phyloP scores from a whole-genome alignment of 2,113 vertebrate genomes.

The Strigops habroptila region DNA sequence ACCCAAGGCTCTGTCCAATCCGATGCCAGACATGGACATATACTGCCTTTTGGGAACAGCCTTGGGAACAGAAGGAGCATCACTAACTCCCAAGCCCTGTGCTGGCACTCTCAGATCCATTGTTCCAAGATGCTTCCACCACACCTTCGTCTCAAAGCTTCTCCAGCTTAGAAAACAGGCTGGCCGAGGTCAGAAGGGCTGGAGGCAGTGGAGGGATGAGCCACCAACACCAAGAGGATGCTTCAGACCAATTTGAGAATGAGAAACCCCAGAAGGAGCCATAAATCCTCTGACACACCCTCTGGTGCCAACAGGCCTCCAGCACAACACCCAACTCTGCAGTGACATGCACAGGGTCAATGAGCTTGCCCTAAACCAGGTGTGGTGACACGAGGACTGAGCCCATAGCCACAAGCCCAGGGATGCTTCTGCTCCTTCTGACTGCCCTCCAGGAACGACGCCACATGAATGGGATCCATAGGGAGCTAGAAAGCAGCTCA shows the following conservation, averaged over 20 bases:
- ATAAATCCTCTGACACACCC: neutral
- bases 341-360: accelerated
- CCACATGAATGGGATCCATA: neutral
- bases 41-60: neutral
- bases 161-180: neutral
- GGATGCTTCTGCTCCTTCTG: neutral
- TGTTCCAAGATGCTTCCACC: neutral
- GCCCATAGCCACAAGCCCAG: neutral
- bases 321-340: neutral
- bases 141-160: neutral
- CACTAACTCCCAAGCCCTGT: neutral
- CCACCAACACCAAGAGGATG: neutral
- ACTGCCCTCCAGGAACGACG: neutral
- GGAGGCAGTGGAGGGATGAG: neutral
- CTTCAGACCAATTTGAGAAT: neutral
- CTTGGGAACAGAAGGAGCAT: neutral
- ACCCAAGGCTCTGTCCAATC: neutral
- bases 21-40: accelerated
- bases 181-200: neutral
- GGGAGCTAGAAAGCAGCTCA: neutral
- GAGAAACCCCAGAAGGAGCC: neutral
- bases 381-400: neutral
- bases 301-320: neutral
- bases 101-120: accelerated
- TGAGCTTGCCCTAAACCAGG: neutral